phyloP scores from a whole-genome alignment of 2,113 vertebrate species.

The Erythrocercus mccallii region DNA sequence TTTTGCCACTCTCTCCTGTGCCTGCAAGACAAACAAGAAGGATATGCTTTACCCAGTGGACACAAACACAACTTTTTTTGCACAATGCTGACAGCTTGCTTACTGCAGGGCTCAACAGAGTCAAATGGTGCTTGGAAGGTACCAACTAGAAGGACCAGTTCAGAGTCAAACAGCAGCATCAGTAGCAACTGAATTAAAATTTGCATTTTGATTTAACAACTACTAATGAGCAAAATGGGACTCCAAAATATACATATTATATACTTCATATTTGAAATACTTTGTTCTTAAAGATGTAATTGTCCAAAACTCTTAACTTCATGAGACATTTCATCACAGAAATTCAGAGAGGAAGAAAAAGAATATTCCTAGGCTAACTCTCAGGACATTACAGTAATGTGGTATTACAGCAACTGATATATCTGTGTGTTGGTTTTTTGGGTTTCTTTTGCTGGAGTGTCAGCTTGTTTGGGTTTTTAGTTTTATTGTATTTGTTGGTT shows the following conservation, averaged over 20 bases:
- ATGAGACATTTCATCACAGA: not conserved
- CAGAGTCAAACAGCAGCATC: not conserved
- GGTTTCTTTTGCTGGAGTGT: not conserved
- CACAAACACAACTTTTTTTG: not conserved
- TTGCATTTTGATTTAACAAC: not conserved
- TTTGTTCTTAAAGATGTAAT: not conserved
- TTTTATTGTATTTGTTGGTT: not conserved
- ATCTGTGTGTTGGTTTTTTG: not conserved
- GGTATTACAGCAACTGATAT: not conserved
- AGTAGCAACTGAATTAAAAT: not conserved
- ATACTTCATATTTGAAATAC: not conserved
- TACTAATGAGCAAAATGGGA: not conserved
- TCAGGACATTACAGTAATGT: not conserved
- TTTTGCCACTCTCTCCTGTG: slow-evolving; percentile 86
- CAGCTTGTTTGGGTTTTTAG: fast-evolving
- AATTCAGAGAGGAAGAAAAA: not conserved
- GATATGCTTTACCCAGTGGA: slow-evolving; percentile 17
- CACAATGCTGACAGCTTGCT: not conserved
- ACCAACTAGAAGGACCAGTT: not conserved
- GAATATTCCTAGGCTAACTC: not conserved
- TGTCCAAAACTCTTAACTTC: not conserved
- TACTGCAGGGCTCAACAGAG: not conserved
- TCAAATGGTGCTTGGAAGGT: not conserved
- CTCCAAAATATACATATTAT: not conserved
- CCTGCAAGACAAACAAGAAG: slow-evolving; percentile 69